phyloP scores from a whole-genome alignment of 2,888 invertebrate genomes.

The Eurois occulta region DNA sequence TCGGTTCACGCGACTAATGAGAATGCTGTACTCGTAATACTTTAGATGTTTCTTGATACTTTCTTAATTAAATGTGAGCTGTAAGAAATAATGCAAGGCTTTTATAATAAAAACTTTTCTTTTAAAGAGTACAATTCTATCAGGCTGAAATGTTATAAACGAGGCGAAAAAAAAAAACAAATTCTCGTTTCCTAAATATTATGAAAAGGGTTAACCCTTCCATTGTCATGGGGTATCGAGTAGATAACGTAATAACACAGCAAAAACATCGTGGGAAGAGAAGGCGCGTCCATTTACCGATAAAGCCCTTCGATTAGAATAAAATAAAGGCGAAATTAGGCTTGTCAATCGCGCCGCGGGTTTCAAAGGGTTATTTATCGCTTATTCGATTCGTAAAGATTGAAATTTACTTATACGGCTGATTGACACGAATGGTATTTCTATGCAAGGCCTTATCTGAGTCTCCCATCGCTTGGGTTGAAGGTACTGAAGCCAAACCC shows the following conservation, averaged over 20 bases:
- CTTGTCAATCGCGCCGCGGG: conserved; percentile 48
- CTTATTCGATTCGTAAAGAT: conserved; percentile 60
- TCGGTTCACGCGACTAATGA: conserved; percentile 51
- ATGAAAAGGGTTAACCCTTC: conserved; percentile 37
- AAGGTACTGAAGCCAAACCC: conserved; percentile 47
- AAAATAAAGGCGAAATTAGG: conserved; percentile 61
- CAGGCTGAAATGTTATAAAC: not conserved
- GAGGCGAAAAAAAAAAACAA: not conserved
- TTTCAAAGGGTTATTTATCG: conserved; percentile 64
- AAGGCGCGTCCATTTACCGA: conserved; percentile 40
- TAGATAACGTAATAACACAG: conserved; percentile 42
- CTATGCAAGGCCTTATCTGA: conserved; percentile 60
- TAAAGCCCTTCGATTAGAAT: conserved; percentile 48
- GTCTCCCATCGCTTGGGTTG: conserved; percentile 61
- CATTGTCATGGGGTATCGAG: conserved; percentile 31
- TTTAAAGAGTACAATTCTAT: not conserved
- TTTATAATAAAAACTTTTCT: not conserved
- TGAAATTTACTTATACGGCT: conserved; percentile 65
- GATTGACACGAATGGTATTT: conserved; percentile 65
- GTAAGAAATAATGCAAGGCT: not conserved
- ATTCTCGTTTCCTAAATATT: not conserved
- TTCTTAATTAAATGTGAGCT: conserved; percentile 19
- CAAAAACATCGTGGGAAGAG: conserved; percentile 42
- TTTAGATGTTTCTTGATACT: conserved; percentile 39
- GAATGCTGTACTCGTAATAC: conserved; percentile 29